Percentiles rank a stretch among this genome's conserved stretches.
These are phyloP conservation scores for Dermatophagoides farinae DNA, from an alignment of 1,140 invertebrate genomes.

Conservation along the genomic window DNA sequence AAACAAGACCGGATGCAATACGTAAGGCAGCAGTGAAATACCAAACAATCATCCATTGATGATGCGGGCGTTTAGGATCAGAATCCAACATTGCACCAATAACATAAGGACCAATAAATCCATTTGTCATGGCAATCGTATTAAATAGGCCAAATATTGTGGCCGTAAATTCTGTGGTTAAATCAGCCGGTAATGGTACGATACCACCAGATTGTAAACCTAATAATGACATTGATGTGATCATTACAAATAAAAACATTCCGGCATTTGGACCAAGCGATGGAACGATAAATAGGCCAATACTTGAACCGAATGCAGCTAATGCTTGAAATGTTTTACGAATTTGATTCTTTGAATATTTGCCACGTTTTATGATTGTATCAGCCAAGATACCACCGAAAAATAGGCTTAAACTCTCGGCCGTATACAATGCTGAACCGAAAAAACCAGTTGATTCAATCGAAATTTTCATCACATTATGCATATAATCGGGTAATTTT, in stretches of 20 bases:
- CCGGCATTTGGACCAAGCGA: conserved; percentile 13
- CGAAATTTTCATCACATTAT: conserved; percentile 32
- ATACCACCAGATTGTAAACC: conserved; percentile 18
- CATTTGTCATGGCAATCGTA: neutral
- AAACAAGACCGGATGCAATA: conserved; percentile 5
- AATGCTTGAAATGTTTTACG: conserved; percentile 11
- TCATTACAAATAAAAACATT: conserved; percentile 11
- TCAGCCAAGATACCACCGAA: neutral
- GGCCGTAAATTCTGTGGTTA: conserved; percentile 27
- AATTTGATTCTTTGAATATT: neutral
- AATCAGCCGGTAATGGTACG: conserved; percentile 32
- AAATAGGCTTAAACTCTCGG: neutral
- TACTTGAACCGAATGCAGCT: conserved; percentile 14
- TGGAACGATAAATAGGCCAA: conserved; percentile 15
- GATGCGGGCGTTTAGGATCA: neutral
- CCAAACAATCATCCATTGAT: conserved; percentile 12
- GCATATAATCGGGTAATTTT: conserved; percentile 40
- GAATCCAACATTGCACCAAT: neutral
- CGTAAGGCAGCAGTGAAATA: conserved; percentile 9
- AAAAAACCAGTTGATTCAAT: conserved; percentile 13
- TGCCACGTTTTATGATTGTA: neutral
- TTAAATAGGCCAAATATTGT: conserved; percentile 6
- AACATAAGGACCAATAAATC: conserved; percentile 6
- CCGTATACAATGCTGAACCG: conserved; percentile 13
- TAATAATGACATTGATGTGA: conserved; percentile 14